Conservation (phyloP, 2,113 vertebrate genomes). For the Microtus montanus region DNA sequence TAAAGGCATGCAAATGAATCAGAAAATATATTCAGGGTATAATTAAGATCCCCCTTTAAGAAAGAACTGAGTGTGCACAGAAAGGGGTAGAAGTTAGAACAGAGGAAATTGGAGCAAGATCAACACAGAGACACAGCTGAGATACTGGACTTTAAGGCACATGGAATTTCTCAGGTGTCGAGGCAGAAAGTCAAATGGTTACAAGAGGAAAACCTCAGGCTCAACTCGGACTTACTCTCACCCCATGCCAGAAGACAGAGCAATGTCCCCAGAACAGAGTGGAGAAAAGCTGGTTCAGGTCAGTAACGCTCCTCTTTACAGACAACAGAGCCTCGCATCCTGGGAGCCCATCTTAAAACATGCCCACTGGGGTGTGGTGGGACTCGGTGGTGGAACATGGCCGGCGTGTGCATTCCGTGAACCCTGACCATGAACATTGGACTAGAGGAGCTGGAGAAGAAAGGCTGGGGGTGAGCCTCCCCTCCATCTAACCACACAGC, state of each 20-base stretch:
- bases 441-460: neutral
- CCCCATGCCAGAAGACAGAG: neutral
- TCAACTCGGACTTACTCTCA: neutral
- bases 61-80: neutral
- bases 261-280: fast-evolving
- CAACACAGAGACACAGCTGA: neutral
- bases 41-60: neutral
- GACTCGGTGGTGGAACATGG: neutral
- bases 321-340: neutral
- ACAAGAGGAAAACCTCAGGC: neutral
- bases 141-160: neutral
- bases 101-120: neutral
- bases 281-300: fast-evolving
- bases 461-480: fast-evolving
- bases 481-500: neutral
- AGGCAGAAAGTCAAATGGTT: neutral
- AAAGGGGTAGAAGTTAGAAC: neutral
- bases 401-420: neutral
- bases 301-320: no score
- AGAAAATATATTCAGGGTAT: neutral
- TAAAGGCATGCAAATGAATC: neutral
- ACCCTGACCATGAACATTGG: fast-evolving
- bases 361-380: fast-evolving
- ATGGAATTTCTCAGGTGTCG: neutral
- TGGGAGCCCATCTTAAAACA: neutral